These are phyloP conservation scores for Acleris cristana DNA, from an alignment of 2,888 invertebrate species.

Conservation along the genomic window DNA sequence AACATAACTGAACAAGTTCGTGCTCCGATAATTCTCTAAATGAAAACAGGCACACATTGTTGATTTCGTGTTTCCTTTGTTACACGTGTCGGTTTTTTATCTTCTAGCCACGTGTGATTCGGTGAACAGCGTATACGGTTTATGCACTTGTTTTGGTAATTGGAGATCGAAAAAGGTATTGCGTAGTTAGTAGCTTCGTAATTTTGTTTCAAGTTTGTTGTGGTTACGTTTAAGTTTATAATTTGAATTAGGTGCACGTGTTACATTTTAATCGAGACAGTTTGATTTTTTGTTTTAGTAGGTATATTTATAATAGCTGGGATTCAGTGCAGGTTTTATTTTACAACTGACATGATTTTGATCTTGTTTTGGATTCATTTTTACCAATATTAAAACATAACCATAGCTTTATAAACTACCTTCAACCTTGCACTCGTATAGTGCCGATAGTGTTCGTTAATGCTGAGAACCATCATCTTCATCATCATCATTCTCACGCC, in stretches of 20 bases:
- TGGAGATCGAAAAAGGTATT: neutral
- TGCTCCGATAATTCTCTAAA: conserved; percentile 37
- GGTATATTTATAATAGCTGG: neutral
- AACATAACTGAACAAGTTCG: conserved; percentile 25
- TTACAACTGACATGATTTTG: neutral
- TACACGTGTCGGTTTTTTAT: conserved; percentile 54
- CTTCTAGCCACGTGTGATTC: conserved; percentile 41
- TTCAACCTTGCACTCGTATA: conserved; percentile 31
- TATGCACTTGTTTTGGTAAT: conserved; percentile 7
- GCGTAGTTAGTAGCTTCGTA: neutral
- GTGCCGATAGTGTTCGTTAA: conserved; percentile 1
- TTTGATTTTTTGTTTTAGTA: neutral
- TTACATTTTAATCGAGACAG: no score
- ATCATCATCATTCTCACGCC: no score
- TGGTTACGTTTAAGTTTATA: no score
- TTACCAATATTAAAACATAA: neutral
- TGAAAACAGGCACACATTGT: conserved; percentile 47
- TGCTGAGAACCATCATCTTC: no score
- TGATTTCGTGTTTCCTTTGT: conserved; percentile 44
- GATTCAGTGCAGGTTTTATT: neutral
- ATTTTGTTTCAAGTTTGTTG: no score
- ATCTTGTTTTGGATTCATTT: neutral
- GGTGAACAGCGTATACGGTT: conserved; percentile 7
- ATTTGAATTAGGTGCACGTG: no score
- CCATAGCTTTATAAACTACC: conserved; percentile 23